These are phyloP conservation scores for Drosophila mercatorum DNA, from an alignment of 2,888 invertebrate species.

Conservation along the genomic window DNA sequence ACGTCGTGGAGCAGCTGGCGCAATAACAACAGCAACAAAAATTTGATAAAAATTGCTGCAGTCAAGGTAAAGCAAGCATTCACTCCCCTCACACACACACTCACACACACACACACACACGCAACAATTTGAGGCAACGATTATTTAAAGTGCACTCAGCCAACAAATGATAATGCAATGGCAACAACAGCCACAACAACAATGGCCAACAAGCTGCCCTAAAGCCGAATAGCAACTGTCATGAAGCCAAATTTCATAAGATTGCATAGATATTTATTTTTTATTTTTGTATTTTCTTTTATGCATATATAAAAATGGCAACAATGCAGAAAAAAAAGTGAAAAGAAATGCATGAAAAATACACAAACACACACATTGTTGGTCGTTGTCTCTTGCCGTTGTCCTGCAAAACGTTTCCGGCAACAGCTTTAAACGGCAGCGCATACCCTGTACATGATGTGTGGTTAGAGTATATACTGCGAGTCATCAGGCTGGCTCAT, in stretches of 20 bases:
- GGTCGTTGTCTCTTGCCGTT: constrained; percentile 16
- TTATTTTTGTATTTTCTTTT: constrained; percentile 1
- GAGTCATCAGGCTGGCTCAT: too few species aligned
- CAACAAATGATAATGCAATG: constrained; percentile 75
- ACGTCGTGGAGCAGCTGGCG: constrained; percentile 64
- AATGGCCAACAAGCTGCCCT: constrained; percentile 41
- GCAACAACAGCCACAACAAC: constrained; percentile 34
- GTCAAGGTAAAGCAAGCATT: constrained; percentile 46
- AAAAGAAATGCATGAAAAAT: constrained; percentile 14
- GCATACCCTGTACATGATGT: neutral
- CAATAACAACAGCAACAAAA: constrained; percentile 29
- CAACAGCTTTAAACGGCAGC: constrained; percentile 4
- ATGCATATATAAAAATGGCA: constrained; percentile 10
- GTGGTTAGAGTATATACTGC: neutral
- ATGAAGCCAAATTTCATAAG: constrained; percentile 68
- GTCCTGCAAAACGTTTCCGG: constrained; percentile 31
- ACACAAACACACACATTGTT: constrained; percentile 14
- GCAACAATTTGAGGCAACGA: constrained; percentile 75
- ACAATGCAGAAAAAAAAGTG: constrained; percentile 6
- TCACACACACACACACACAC: neutral
- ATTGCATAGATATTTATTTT: constrained; percentile 45
- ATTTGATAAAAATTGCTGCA: constrained; percentile 77
- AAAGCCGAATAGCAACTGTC: constrained; percentile 60
- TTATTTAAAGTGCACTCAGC: constrained; percentile 76
- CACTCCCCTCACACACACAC: neutral